Base-by-base conservation (phyloP, 1,140 invertebrate genomes). In the Mercenaria mercenaria region DNA sequence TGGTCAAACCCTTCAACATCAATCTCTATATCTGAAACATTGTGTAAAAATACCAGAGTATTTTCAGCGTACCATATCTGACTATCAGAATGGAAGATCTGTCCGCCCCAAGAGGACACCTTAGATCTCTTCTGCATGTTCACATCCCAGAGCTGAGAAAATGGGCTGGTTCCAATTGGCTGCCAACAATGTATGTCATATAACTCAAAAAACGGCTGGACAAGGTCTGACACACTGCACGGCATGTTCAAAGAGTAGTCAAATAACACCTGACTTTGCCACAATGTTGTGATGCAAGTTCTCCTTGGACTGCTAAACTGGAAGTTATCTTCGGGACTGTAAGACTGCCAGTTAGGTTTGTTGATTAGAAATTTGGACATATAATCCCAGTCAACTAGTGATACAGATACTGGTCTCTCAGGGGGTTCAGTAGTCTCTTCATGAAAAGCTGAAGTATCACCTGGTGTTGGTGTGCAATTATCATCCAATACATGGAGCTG, bases 101-200 rank as follows among this genome's bases (percentile, higher is more conserved):
- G 76, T 69, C 69, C n/a, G 18, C 81, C 82, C 81, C 74, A 87
- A 3, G 80, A 23, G 20, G 86, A 89, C 29, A 89, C 37, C 41
- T 85, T 88, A 20, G 84, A 89, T 39, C 89, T 90, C 79, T 88
- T 91, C 26, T 93, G 91, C 67, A 90, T 91, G 52, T 92, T 93
- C 3, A 93, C 92, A 92, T 93, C 90, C 92, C 92, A 93, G 0
- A 93, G 85, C 52, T 92, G 92, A 32, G 72, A 92, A 32, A 89
- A 79, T 29, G 43, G 74, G 56, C 82, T 84, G 11, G 20, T 39
- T 59, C 82, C 82, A 10, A 79, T 32, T 20, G 50, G 67, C 67
- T 91, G 77, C 67, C 76, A 90, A 37, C 76, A 80, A n/a, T 56
- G 39, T n/a, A 82, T 61, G 50, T 82, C 61, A 50, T 69, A 29